phyloP scores from a whole-genome alignment of 2,888 invertebrate species.

The Galerucella pusilla region DNA sequence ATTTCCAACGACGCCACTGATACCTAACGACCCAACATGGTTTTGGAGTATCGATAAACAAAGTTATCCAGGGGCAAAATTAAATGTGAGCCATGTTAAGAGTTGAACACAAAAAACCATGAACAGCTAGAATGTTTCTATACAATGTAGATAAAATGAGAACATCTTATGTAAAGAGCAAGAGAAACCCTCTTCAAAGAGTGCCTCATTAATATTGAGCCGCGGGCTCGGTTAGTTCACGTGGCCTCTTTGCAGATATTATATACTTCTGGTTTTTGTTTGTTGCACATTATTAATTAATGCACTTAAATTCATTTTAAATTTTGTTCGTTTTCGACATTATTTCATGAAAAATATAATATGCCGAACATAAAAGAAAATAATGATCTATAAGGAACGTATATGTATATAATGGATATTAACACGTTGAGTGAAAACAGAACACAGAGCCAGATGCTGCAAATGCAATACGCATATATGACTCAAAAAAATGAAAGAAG shows the following conservation, averaged over 20 bases:
- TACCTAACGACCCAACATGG: conserved; percentile 59
- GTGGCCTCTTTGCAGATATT: conserved; percentile 28
- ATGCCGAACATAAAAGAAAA: background rate
- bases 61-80: conserved; percentile 59
- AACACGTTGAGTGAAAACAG: too few species aligned
- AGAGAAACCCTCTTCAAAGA: conserved; percentile 55
- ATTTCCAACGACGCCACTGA: background rate
- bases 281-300: conserved; percentile 51
- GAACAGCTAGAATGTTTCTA: conserved; percentile 58
- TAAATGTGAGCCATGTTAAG: conserved; percentile 59
- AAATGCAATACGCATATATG: too few species aligned
- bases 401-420: too few species aligned
- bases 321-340: background rate
- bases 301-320: conserved; percentile 50
- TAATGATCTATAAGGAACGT: background rate
- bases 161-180: conserved; percentile 59
- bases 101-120: conserved; percentile 56
- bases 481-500: too few species aligned
- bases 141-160: conserved; percentile 62
- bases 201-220: conserved; percentile 62
- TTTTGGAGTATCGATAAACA: conserved; percentile 60
- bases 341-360: background rate
- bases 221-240: conserved; percentile 48
- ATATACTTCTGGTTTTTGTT: conserved; percentile 22
- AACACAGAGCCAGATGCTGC: too few species aligned